These are phyloP conservation scores for Menura novaehollandiae DNA, from an alignment of 2,113 vertebrate genomes.

Conservation along the genomic window DNA sequence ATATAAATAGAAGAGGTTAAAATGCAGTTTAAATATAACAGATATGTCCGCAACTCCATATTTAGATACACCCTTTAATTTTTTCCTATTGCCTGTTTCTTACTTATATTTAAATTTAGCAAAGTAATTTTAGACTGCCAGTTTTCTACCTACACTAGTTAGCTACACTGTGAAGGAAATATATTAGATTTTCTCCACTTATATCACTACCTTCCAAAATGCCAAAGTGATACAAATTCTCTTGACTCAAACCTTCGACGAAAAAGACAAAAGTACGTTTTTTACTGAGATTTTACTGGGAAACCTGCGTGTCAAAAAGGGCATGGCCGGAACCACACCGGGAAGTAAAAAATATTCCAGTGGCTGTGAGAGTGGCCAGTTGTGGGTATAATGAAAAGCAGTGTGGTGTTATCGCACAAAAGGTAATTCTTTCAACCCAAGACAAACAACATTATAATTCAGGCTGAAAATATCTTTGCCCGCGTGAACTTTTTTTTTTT, in stretches of 20 bases:
- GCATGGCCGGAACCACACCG: background rate
- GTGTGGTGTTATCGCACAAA: background rate
- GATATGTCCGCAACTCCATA: conserved; percentile 29
- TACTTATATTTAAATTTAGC: conserved; percentile 74
- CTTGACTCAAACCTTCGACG: background rate
- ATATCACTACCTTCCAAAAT: background rate
- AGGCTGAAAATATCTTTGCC: conserved; percentile 2
- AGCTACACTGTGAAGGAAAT: background rate
- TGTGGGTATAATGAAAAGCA: background rate
- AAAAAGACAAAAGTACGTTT: background rate
- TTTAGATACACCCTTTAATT: conserved; percentile 72
- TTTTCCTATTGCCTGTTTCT: conserved; percentile 65
- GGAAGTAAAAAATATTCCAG: background rate
- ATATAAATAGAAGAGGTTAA: conserved; percentile 68
- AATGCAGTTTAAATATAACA: conserved; percentile 67
- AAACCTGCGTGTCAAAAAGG: background rate
- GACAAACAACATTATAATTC: conserved; percentile 11
- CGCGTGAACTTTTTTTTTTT: background rate
- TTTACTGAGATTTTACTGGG: background rate
- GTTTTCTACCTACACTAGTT: conserved; percentile 42
- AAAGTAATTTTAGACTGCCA: conserved; percentile 67
- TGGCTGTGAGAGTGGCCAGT: background rate
- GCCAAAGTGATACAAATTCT: background rate
- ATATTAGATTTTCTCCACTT: background rate
- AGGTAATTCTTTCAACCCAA: conserved; percentile 37